phyloP scores from a whole-genome alignment of 2,888 invertebrate species.

The Hecatera dysodea region DNA sequence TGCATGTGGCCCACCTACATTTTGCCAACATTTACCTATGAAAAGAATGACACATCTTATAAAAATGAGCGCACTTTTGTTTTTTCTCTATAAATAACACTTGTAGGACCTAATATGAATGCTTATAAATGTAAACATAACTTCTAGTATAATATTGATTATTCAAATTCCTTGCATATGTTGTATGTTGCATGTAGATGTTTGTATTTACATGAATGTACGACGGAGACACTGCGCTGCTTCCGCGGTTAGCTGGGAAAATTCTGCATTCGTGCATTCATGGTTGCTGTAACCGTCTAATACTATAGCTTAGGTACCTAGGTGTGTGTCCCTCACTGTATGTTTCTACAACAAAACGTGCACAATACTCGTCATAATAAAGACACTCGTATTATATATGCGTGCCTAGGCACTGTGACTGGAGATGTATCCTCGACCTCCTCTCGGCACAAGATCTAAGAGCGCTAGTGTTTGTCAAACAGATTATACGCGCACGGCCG shows the following conservation, averaged over 20 bases:
- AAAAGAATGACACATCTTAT: conserved; percentile 33
- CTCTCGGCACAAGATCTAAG: conserved; percentile 1
- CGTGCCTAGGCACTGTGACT: not conserved
- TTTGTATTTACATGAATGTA: conserved; percentile 31
- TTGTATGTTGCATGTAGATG: conserved; percentile 28
- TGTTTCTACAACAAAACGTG: not conserved
- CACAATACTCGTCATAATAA: not conserved
- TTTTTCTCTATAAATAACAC: not conserved
- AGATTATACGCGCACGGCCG: not conserved
- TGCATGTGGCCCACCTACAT: not conserved
- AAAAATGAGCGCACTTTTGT: not conserved
- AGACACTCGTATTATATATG: too few relatives aligned
- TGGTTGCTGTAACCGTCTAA: not conserved
- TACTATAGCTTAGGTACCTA: too few relatives aligned
- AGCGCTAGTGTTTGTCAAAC: conserved; percentile 24
- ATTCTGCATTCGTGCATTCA: conserved; percentile 22
- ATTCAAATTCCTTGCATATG: conserved; percentile 24
- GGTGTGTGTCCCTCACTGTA: not conserved
- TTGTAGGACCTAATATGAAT: conserved; percentile 23
- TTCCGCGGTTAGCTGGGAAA: not conserved
- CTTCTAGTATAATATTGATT: conserved; percentile 31
- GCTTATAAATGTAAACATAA: conserved; percentile 12
- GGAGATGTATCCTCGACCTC: conserved; percentile 8
- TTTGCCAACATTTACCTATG: not conserved
- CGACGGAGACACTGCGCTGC: not conserved